phyloP scores from a whole-genome alignment of 2,888 invertebrate genomes.

The Eupithecia subfuscata region DNA sequence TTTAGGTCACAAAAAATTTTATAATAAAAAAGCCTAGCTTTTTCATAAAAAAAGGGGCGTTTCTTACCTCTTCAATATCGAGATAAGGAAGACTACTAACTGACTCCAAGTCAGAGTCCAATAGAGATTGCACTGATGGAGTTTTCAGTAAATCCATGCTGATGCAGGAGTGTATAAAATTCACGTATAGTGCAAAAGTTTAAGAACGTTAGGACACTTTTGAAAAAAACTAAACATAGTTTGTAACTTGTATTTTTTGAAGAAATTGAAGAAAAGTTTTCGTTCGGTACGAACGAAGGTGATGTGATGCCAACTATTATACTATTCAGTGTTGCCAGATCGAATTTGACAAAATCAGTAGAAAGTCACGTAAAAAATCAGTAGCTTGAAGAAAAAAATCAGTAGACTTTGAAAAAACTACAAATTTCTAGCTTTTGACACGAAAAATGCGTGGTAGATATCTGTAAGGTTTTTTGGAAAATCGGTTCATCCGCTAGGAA shows the following conservation, averaged over 20 bases:
- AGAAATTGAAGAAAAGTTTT: neutral
- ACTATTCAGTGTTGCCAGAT: too few relatives aligned
- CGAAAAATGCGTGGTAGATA: too few relatives aligned
- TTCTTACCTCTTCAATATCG: slow-evolving; percentile 87
- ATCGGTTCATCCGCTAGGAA: too few relatives aligned
- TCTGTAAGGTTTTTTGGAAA: too few relatives aligned
- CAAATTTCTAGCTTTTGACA: too few relatives aligned
- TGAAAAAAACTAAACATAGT: neutral
- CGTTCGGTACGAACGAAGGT: too few relatives aligned
- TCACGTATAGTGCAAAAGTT: neutral
- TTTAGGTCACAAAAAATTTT: neutral
- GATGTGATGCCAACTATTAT: too few relatives aligned
- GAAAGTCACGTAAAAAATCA: too few relatives aligned
- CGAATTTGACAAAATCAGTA: too few relatives aligned
- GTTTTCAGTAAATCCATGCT: slow-evolving; percentile 77
- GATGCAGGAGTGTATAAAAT: neutral
- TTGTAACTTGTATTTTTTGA: neutral
- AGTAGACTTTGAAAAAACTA: too few relatives aligned
- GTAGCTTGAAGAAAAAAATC: too few relatives aligned
- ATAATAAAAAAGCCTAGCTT: neutral
- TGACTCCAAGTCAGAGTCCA: slow-evolving; percentile 87
- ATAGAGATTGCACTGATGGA: slow-evolving; percentile 82
- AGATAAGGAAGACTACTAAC: slow-evolving; percentile 87
- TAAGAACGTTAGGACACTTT: neutral
- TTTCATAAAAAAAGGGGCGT: slow-evolving; percentile 34